Evolutionary conservation across 2,113 vertebrate species (phyloP), one percentile per base, ranked within the genome.

Genomic region (Alethe diademata): DNA sequence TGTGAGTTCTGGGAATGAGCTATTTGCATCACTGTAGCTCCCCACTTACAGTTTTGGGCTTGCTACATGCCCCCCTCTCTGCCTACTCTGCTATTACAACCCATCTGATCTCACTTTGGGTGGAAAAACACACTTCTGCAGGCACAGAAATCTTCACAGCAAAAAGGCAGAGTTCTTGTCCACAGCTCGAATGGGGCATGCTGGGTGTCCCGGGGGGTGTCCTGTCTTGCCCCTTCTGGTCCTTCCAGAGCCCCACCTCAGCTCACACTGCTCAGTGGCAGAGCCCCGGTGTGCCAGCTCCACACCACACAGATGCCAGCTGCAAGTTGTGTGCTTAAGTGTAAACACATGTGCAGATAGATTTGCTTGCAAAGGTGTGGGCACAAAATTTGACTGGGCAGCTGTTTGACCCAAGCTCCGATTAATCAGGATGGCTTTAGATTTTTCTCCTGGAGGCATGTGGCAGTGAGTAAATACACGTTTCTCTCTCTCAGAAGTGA

Each of bases 11-110:
- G 91, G 69, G 72, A 96, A 95, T 3, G 29, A 96, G 95, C 78
- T 96, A 85, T 95, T 94, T 96, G 91, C 91, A 94, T 94, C 47
- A 2, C 66, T 94, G 65, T 81, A 82, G 74, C 85, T 96, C 94
- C 94, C 94, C 70, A 85, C 86, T 81, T 92, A 78, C 65, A 71
- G 74, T 50, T 85, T 62, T 29, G 92, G 91, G 88, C 69, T 94
- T 78, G 91, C 78, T 87, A 74, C 0, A 45, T 66, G 6, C 85
- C 74, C 94, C 70, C 78, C 84, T 90, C 78, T 66, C 88, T 93
- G 81, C 94, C 94, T 90, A 85, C 85, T 92, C 91, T 5, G 12
- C 88, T 93, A 54, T 92, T 93, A 90, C 91, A 94, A 62, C 91
- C 91, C 92, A 96, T 93, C 74, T 95, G 94, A 95, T 95, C 91